Evolutionary conservation across 1,140 invertebrate species (phyloP), one percentile per base, ranked within the genome.

Genomic region (Ladona fulva): DNA sequence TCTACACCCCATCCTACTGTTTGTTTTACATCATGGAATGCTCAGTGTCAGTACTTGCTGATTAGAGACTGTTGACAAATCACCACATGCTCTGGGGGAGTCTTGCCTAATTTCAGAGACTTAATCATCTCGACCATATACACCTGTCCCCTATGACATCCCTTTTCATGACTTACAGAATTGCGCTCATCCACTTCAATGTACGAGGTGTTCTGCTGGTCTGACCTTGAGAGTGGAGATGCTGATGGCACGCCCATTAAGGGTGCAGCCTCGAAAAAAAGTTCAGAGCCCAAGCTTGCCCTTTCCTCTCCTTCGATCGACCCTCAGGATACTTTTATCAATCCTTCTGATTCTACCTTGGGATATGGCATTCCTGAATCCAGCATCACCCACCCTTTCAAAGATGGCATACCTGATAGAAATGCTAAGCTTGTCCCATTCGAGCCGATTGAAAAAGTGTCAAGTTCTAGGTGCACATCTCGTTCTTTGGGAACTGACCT

Each of bases 201-300:
- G 89, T 91, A 92, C 86, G 91, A 92, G 87, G 90, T 92, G 81
- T 91, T 92, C 86, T 89, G 91, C 88, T 92, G 91, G 91, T 66
- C 52, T 66, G 52, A 66, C 52, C 52, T 66, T 19, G 52, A 66
- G 52, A 66, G 52, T 66, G 52, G 52, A 66, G 52, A 19, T 66
- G 52, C 52, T 66, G 52, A 66, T 16, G 52, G 52, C 52, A 66
- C 52, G 52, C 52, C 52, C 52, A 16, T 66, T 22, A 22, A 19
- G 52, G 89, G 87, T 84, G 81, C 82, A 83, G 83, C 84, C 82
- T 82, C 86, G 79, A 84, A 82, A 80, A 86, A 85, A 84, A 83
- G 81, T 84, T 85, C 85, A 82, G 86, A 85, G 85, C 85, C 84
- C 81, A 86, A 84, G 81, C 85, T 85, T 83, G 85, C 85, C 82